These are phyloP conservation scores for Clamator glandarius DNA, from an alignment of 2,797 vertebrate species.

Conservation along the genomic window DNA sequence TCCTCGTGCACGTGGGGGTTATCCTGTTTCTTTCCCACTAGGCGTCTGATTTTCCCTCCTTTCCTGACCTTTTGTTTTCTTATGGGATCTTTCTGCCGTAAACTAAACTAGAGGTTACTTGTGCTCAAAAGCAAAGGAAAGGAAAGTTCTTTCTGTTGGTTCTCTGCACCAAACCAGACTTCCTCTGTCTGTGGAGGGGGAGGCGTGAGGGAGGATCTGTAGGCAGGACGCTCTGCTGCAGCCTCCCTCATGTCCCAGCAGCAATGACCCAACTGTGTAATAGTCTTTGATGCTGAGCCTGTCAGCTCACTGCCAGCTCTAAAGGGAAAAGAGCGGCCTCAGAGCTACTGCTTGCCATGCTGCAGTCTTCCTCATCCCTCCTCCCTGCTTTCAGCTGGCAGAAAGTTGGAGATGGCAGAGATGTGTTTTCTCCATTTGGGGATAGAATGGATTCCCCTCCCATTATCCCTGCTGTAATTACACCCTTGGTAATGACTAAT, in stretches of 20 bases:
- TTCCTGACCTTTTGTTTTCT: background rate
- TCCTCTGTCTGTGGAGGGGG: background rate
- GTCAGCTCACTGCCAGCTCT: background rate
- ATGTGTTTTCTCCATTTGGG: background rate
- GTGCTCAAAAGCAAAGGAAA: background rate
- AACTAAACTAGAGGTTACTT: background rate
- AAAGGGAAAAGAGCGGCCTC: background rate
- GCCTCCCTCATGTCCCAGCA: background rate
- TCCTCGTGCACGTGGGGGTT: background rate
- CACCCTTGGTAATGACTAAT: background rate
- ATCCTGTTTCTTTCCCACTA: background rate
- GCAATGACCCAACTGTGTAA: background rate
- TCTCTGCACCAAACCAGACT: background rate
- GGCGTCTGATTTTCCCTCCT: background rate
- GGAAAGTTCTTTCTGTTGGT: background rate
- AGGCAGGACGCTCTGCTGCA: background rate
- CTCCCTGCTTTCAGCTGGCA: background rate
- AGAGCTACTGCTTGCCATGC: background rate
- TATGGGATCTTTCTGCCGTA: background rate
- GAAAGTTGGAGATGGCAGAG: slow-evolving; percentile 25
- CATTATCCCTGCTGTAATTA: background rate
- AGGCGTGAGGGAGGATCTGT: background rate
- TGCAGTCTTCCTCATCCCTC: background rate
- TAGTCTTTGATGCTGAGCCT: background rate
- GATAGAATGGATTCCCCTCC: background rate